A percentile compares a stretch with the other conserved stretches of the same genome.
These are phyloP conservation scores for Melinaea menophilus DNA, from an alignment of 2,888 invertebrate genomes.

Conservation along the genomic window DNA sequence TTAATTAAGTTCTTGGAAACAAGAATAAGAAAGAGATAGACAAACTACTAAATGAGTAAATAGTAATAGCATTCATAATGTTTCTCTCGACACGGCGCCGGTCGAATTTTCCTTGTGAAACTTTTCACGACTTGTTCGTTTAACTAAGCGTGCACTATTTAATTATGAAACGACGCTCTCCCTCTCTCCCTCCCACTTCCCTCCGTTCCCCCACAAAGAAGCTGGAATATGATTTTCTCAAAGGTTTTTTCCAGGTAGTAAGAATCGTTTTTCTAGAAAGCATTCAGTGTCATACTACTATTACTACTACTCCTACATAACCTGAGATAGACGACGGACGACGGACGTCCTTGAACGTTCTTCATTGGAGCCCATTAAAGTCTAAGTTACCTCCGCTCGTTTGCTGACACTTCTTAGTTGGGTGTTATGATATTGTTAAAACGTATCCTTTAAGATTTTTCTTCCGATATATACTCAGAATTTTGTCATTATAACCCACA, in stretches of 20 bases:
- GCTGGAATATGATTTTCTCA: conserved; percentile 45
- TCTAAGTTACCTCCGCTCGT: no score
- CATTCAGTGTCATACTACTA: conserved; percentile 19
- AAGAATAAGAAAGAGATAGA: conserved; percentile 36
- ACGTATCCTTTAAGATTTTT: no score
- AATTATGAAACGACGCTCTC: conserved; percentile 54
- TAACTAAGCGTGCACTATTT: conserved; percentile 68
- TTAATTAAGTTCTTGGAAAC: conserved; percentile 38
- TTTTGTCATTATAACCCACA: no score
- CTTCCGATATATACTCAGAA: no score
- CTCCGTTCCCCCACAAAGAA: conserved; percentile 38
- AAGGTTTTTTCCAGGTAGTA: conserved; percentile 40
- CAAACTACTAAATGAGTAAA: conserved; percentile 45
- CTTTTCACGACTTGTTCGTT: conserved; percentile 45
- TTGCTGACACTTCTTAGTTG: no score
- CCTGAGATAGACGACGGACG: no score
- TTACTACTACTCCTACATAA: no score
- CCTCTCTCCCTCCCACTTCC: conserved; percentile 35
- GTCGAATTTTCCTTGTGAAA: conserved; percentile 48
- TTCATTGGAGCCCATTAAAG: no score
- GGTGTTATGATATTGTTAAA: no score
- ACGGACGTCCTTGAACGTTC: no score
- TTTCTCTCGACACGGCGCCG: conserved; percentile 35
- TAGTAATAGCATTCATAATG: conserved; percentile 44
- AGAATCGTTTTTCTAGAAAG: conserved; percentile 26